A percentile compares a stretch with the other conserved stretches of the same genome.
Evolutionary conservation across 2,113 vertebrate species (phyloP).

Genomic region (Solea senegalensis): DNA sequence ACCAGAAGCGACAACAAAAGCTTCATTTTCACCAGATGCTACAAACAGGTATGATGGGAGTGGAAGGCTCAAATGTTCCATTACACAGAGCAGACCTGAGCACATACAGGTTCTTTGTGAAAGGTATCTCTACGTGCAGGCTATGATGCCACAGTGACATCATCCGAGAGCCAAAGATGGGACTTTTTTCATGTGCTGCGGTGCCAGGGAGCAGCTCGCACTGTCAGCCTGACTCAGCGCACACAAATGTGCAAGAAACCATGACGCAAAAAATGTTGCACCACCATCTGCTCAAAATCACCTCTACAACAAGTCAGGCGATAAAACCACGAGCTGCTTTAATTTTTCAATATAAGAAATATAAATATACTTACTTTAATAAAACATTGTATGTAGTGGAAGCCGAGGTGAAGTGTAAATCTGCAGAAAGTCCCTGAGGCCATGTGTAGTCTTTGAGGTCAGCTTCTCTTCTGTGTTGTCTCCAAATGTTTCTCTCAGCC

Average conservation of each 20-base stretch:
- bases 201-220: constrained; percentile 56
- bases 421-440: too few species aligned
- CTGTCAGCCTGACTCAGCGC: constrained; percentile 64
- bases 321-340: background rate
- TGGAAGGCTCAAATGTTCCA: constrained; percentile 41
- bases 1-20: constrained; percentile 42
- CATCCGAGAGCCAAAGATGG: constrained; percentile 54
- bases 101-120: constrained; percentile 59
- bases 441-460: too few species aligned
- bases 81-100: constrained; percentile 34
- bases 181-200: constrained; percentile 54
- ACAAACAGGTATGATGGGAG: constrained; percentile 49
- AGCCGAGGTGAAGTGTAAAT: too few species aligned
- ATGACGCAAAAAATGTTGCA: constrained; percentile 13
- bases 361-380: too few species aligned
- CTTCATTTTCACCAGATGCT: constrained; percentile 56
- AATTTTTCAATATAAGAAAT: background rate
- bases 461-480: too few species aligned
- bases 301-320: background rate
- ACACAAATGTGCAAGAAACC: constrained; percentile 48
- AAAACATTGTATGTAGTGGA: too few species aligned
- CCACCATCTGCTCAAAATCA: constrained; percentile 2
- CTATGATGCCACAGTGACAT: constrained; percentile 66
- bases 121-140: constrained; percentile 63
- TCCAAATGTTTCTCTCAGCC: too few species aligned